These are phyloP conservation scores for Phrynocephalus guinanensis DNA, from an alignment of 2,797 vertebrate species.

Conservation along the genomic window DNA sequence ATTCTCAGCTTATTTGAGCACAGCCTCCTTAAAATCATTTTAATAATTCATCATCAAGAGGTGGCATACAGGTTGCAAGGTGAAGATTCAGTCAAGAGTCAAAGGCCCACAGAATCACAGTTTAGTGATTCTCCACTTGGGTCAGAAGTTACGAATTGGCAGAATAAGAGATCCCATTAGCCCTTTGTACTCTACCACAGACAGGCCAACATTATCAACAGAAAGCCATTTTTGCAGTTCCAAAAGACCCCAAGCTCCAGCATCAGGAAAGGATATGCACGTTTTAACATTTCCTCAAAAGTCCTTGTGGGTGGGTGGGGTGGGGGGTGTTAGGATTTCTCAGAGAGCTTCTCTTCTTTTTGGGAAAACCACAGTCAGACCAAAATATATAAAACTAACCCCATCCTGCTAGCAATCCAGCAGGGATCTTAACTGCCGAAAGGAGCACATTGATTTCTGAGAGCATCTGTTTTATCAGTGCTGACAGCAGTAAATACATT, in stretches of 20 bases:
- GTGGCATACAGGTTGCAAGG: not conserved
- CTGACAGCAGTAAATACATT: slow-evolving; percentile 13
- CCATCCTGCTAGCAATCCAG: not conserved
- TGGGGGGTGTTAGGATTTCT: not conserved
- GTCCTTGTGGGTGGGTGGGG: not conserved
- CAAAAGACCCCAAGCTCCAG: not conserved
- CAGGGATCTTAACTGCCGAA: not conserved
- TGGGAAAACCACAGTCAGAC: not conserved
- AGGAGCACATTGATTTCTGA: not conserved
- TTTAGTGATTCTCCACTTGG: too few species aligned
- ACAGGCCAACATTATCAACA: not conserved
- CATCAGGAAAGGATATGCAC: not conserved
- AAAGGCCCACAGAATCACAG: not conserved
- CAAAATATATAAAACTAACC: not conserved
- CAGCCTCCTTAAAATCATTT: not conserved
- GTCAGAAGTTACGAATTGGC: not conserved
- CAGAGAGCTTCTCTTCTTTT: not conserved
- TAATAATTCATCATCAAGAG: not conserved
- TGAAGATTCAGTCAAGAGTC: not conserved
- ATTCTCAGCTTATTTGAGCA: not conserved
- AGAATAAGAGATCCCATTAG: not conserved
- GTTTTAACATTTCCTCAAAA: not conserved
- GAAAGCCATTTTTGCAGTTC: not conserved
- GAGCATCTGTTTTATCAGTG: not conserved
- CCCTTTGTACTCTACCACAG: not conserved